Evolutionary conservation across 2,113 vertebrate genomes (phyloP), one percentile per base, ranked within the genome.

Genomic region (Silurus asotus): DNA sequence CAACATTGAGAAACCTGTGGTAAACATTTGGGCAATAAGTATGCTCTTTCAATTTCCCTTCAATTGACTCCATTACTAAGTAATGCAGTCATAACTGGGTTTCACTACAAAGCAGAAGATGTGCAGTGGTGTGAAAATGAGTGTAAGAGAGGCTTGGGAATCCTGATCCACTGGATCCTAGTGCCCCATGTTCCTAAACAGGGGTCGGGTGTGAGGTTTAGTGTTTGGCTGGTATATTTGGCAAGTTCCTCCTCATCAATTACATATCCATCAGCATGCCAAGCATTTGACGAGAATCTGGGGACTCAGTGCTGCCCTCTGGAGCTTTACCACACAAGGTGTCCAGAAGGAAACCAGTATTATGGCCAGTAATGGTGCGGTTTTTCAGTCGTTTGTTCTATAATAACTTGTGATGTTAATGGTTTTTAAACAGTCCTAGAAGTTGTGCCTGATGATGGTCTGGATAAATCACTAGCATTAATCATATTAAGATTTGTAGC

Each of bases 261-360:
- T 79, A 86, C 62, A 78, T 51, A 53, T 75, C 65, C 53, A 23
- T 53, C 19, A 86, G 78, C 70, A 82, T 77, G 78, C 51, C 19
- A 75, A 79, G 70, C 56, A 84, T 87, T 77, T 58, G 37, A 5
- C 15, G 3, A 15, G 28, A 37, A 5, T 55, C 37, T 69, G 4
- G 0, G 20, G 23, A 45, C 77, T 53, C 56, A 10, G 37, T 86
- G 78, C 84, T 86, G 85, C 85, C 78, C 77, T 59, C 86, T 87
- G 74, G 61, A 72, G 70, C 74, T 82, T 87, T 37, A 19, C 56
- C 82, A 51, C 8, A 23, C 56, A n/a, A 56, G 55, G 17, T 4
- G n/a, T 75, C 76, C 59, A 76, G 37, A 80, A 45, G 11, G 78
- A 53, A 20, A 67, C 8, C 45, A 48, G 14, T 8, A 25, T 77